phyloP scores from a whole-genome alignment of 2,113 vertebrate species.

The Campylomormyrus tamandua region DNA sequence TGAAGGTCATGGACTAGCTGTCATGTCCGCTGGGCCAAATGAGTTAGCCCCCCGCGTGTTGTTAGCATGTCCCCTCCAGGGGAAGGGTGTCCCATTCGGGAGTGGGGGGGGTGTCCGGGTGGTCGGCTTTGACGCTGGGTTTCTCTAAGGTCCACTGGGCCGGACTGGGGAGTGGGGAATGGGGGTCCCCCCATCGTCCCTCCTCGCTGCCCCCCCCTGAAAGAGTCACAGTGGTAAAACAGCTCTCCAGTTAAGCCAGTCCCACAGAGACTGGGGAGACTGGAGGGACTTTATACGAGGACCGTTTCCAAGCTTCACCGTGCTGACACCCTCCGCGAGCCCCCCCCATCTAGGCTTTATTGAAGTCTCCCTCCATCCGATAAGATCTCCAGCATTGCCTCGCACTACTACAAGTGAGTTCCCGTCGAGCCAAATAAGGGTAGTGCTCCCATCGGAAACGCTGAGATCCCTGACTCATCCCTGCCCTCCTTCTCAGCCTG shows the following conservation, averaged over 20 bases:
- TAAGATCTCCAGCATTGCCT: constrained; percentile 44
- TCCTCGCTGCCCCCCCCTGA: not conserved
- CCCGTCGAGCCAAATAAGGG: constrained; percentile 63
- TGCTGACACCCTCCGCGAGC: not conserved
- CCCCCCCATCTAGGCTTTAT: not conserved
- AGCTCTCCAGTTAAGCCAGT: constrained; percentile 2
- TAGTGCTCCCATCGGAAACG: constrained; percentile 35
- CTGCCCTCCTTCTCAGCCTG: not conserved
- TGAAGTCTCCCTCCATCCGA: constrained; percentile 28
- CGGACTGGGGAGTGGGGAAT: not conserved
- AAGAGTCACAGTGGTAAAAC: not conserved
- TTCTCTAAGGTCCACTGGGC: no score
- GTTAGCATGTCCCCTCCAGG: not conserved
- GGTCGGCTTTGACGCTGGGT: no score
- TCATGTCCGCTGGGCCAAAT: not conserved
- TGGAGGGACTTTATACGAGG: not conserved
- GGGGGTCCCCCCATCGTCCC: not conserved
- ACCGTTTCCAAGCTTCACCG: not conserved
- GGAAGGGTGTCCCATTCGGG: not conserved
- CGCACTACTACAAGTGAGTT: constrained; percentile 26
- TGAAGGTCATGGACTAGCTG: not conserved
- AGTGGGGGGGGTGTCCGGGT: not conserved
- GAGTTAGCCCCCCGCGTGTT: not conserved
- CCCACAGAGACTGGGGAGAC: not conserved
- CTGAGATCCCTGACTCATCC: constrained; percentile 17